phyloP scores from a whole-genome alignment of 2,113 vertebrate species.

The Crotalus tigris region DNA sequence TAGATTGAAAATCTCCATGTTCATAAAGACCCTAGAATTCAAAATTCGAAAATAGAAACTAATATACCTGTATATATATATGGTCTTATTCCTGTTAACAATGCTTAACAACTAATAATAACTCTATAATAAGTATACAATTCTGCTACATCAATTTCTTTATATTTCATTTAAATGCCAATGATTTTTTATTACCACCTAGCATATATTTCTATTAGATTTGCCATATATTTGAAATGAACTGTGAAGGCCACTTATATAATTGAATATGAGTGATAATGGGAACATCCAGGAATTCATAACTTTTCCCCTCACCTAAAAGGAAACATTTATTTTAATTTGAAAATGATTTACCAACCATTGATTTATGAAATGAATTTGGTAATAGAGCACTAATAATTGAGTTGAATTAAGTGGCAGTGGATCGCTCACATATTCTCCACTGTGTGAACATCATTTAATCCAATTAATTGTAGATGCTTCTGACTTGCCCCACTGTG shows the following conservation, averaged over 20 bases:
- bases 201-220: slow-evolving; percentile 31
- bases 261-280: slow-evolving; percentile 4
- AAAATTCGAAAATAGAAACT: background rate
- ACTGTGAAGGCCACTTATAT: slow-evolving; percentile 28
- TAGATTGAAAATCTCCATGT: background rate
- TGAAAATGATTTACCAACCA: slow-evolving; percentile 32
- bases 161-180: slow-evolving; percentile 28
- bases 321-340: slow-evolving; percentile 29
- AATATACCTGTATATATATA: slow-evolving; percentile 7
- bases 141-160: slow-evolving; percentile 16
- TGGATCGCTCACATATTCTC: slow-evolving; percentile 11
- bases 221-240: slow-evolving; percentile 30
- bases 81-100: slow-evolving; percentile 15
- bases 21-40: background rate
- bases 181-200: slow-evolving; percentile 3
- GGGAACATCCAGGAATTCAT: slow-evolving; percentile 8
- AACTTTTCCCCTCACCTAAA: slow-evolving; percentile 22
- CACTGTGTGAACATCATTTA: slow-evolving; percentile 25
- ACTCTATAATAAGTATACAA: slow-evolving; percentile 4
- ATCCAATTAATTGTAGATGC: slow-evolving; percentile 19
- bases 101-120: slow-evolving; percentile 11
- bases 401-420: slow-evolving; percentile 21
- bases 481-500: background rate
- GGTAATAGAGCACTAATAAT: slow-evolving; percentile 25
- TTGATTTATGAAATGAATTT: slow-evolving; percentile 31